Evolutionary conservation across 2,888 invertebrate genomes (phyloP).

Genomic region (Hydrotaea cyrtoneurina): DNA sequence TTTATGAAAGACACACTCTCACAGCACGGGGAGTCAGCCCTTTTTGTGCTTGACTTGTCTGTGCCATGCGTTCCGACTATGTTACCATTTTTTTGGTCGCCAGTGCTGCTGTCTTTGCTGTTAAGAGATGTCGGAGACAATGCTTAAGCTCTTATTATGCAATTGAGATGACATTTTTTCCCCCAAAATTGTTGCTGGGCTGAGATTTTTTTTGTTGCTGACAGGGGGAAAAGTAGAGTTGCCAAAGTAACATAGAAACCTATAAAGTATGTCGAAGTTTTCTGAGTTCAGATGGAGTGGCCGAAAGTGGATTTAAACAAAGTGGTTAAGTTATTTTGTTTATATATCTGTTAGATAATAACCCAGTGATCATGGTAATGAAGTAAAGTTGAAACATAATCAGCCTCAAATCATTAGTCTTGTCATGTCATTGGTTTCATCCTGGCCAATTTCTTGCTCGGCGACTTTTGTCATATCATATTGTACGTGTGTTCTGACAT

Average conservation of each 20-base stretch:
- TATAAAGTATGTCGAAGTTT: too few relatives aligned
- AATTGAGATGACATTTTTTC: conserved; percentile 66
- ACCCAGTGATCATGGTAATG: too few relatives aligned
- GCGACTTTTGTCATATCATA: too few relatives aligned
- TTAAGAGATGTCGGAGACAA: conserved; percentile 27
- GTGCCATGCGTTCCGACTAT: background rate
- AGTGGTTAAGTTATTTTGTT: too few relatives aligned
- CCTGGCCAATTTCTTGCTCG: too few relatives aligned
- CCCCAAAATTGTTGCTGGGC: conserved; percentile 45
- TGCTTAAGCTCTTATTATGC: conserved; percentile 62
- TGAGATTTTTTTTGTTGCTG: background rate
- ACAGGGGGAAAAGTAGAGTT: conserved; percentile 1
- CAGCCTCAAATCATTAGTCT: too few relatives aligned
- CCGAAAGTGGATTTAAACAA: too few relatives aligned
- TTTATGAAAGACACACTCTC: conserved; percentile 30
- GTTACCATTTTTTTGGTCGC: conserved; percentile 6
- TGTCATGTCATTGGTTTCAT: too few relatives aligned
- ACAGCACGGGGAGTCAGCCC: conserved; percentile 3
- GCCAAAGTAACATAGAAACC: background rate
- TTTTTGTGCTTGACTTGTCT: conserved; percentile 1
- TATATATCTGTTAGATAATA: too few relatives aligned
- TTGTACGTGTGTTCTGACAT: too few relatives aligned
- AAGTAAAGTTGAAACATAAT: too few relatives aligned
- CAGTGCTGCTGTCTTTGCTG: background rate
- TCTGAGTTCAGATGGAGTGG: too few relatives aligned